These are phyloP conservation scores for Podiceps cristatus DNA, from an alignment of 2,113 vertebrate species.

Conservation along the genomic window DNA sequence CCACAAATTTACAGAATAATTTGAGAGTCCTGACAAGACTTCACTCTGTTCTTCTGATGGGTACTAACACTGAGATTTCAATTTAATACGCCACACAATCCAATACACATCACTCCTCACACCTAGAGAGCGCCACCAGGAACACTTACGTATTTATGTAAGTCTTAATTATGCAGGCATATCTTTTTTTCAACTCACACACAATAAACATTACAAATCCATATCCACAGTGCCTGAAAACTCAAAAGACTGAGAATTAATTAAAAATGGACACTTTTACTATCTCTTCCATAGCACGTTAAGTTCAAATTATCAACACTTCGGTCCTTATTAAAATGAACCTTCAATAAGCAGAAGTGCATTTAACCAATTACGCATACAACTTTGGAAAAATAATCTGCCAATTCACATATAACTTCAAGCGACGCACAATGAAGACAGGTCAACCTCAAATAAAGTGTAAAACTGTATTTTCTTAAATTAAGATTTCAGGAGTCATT, in stretches of 20 bases:
- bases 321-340: background rate
- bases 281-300: background rate
- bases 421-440: background rate
- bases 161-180: constrained; percentile 17
- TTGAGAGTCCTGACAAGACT: constrained; percentile 14
- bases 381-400: background rate
- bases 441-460: background rate
- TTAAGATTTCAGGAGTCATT: background rate
- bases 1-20: background rate
- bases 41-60: background rate
- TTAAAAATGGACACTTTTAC: background rate
- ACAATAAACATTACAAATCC: constrained; percentile 10
- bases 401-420: background rate
- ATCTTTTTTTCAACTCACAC: background rate
- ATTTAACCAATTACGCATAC: background rate
- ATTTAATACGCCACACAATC: background rate
- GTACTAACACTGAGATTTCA: background rate
- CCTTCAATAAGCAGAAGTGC: background rate
- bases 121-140: background rate
- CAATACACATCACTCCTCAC: background rate
- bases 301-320: background rate
- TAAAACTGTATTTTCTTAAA: background rate
- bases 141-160: constrained; percentile 36
- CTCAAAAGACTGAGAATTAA: background rate
- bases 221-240: background rate